A percentile compares a stretch with the other conserved stretches of the same genome.
Conservation (phyloP, 1,140 invertebrate species). For the Hylaeus volcanicus region DNA sequence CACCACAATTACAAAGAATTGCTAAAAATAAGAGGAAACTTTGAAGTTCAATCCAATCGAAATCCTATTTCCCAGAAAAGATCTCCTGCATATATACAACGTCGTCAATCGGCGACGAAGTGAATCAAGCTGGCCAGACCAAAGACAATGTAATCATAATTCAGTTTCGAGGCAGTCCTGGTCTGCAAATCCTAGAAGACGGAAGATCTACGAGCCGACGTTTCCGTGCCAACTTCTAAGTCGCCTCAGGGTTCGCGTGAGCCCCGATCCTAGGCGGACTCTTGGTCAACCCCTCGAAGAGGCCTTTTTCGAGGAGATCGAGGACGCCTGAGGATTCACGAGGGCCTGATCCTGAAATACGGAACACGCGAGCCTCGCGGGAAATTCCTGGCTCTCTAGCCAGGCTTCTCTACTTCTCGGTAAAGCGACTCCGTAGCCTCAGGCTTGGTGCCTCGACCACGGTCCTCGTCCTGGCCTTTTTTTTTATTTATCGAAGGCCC, state of each 20-base stretch:
- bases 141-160: constrained; percentile 40
- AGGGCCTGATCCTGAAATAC: constrained; percentile 77
- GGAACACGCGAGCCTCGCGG: constrained; percentile 80
- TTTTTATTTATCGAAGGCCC: constrained; percentile 44
- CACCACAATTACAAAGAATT: too few relatives aligned
- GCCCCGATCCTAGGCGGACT: constrained; percentile 70
- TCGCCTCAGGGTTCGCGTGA: constrained; percentile 71
- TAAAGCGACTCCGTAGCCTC: constrained; percentile 70
- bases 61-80: not conserved
- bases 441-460: constrained; percentile 64
- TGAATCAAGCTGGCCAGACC: not conserved
- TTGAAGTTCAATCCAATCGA: too few relatives aligned
- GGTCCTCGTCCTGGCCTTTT: constrained; percentile 26
- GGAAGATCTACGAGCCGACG: constrained; percentile 54
- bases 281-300: constrained; percentile 58
- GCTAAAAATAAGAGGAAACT: too few relatives aligned
- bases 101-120: not conserved
- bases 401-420: constrained; percentile 67
- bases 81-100: not conserved
- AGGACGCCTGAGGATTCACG: constrained; percentile 74
- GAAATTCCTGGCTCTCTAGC: constrained; percentile 74
- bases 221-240: constrained; percentile 62
- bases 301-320: constrained; percentile 65
- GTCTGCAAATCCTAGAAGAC: constrained; percentile 14
- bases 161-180: constrained; percentile 36